Conservation (phyloP, 2,113 vertebrate species). For the Lampris megalopsis region DNA sequence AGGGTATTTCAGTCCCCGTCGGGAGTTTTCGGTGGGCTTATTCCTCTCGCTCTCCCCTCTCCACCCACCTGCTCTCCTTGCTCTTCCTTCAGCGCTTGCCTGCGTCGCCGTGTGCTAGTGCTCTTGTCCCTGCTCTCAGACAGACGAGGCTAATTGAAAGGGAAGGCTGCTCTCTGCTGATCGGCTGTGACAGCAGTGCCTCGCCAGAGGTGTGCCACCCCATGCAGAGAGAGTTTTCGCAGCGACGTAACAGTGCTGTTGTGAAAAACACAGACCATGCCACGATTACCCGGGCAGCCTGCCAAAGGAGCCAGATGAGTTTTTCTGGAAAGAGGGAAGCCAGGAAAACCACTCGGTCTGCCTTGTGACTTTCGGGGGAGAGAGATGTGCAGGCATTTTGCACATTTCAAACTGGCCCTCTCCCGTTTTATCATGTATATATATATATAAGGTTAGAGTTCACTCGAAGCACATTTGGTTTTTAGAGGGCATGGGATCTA, state of each 20-base stretch:
- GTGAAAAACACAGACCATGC: conserved; percentile 69
- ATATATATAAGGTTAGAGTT: conserved; percentile 36
- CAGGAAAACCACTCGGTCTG: conserved; percentile 67
- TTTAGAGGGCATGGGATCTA: conserved; percentile 30
- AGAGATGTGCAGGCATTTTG: conserved; percentile 48
- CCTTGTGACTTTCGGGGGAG: conserved; percentile 55
- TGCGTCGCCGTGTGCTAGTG: conserved; percentile 57
- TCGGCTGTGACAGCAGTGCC: conserved; percentile 79
- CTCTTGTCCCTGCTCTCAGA: conserved; percentile 74
- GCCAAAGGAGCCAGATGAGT: conserved; percentile 78
- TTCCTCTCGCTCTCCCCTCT: conserved; percentile 67
- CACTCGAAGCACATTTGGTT: conserved; percentile 30
- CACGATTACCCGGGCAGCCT: conserved; percentile 70
- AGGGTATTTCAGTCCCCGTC: conserved; percentile 76
- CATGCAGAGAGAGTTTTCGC: conserved; percentile 81
- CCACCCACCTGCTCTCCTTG: conserved; percentile 77
- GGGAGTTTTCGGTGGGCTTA: conserved; percentile 76
- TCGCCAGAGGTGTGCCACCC: conserved; percentile 80
- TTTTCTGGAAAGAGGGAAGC: conserved; percentile 63
- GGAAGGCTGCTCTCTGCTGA: conserved; percentile 80
- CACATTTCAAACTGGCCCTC: conserved; percentile 34
- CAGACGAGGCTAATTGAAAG: conserved; percentile 84
- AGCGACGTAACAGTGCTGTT: conserved; percentile 70
- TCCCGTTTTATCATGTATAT: conserved; percentile 12
- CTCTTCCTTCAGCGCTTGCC: conserved; percentile 69